Evolutionary conservation across 2,888 invertebrate genomes (phyloP).

Genomic region (Nemotelus pantherinus): DNA sequence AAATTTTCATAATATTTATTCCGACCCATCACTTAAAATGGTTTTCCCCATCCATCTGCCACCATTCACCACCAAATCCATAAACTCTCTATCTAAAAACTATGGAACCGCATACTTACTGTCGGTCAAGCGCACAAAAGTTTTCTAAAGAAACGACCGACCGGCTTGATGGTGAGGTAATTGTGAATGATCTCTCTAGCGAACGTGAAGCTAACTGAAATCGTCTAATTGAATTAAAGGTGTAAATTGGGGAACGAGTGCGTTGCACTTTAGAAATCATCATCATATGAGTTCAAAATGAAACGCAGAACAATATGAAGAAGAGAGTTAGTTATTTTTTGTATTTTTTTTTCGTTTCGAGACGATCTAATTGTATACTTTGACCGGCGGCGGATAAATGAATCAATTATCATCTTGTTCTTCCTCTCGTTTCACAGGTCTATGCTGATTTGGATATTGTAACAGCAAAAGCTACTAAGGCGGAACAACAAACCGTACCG

Average conservation of each 20-base stretch:
- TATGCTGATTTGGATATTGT: conserved; percentile 93
- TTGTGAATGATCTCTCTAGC: not conserved
- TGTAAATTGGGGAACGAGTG: conserved; percentile 25
- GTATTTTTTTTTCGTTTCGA: not conserved
- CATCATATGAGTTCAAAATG: not conserved
- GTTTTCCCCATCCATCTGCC: too few species aligned
- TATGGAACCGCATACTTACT: too few species aligned
- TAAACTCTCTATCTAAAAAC: too few species aligned
- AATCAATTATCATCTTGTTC: conserved; percentile 35
- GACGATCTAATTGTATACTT: not conserved
- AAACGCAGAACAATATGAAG: not conserved
- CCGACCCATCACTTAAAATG: too few species aligned
- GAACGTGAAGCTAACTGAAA: not conserved
- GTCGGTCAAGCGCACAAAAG: too few species aligned
- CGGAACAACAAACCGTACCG: conserved; percentile 77
- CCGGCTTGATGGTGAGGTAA: not conserved
- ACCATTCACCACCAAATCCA: too few species aligned
- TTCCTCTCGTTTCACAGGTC: conserved; percentile 71
- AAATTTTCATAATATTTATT: too few species aligned
- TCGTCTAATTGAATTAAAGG: conserved; percentile 38
- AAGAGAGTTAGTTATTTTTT: not conserved
- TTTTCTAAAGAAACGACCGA: not conserved
- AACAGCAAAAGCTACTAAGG: conserved; percentile 89
- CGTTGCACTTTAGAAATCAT: conserved; percentile 31
- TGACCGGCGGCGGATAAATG: not conserved